These are phyloP conservation scores for Odocoileus hemionus DNA, from an alignment of 2,113 vertebrate species.

Conservation along the genomic window DNA sequence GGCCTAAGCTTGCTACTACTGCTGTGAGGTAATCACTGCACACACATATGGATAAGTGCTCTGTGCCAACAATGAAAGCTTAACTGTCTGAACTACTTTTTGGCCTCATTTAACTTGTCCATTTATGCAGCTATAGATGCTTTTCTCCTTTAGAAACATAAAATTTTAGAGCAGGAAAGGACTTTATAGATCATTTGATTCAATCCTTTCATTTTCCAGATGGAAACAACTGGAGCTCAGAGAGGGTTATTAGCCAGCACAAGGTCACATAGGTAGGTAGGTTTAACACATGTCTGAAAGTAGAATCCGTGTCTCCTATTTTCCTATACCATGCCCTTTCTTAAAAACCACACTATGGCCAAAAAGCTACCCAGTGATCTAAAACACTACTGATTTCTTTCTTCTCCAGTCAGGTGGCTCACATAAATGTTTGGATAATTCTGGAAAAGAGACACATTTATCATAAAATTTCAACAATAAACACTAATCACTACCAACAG, in stretches of 20 bases:
- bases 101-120: slow-evolving; percentile 36
- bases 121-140: slow-evolving; percentile 22
- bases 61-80: background rate
- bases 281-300: background rate
- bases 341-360: background rate
- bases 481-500: background rate
- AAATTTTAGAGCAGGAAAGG: slow-evolving; percentile 52
- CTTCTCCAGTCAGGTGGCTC: background rate
- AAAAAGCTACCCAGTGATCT: background rate
- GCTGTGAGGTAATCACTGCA: background rate
- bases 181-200: slow-evolving; percentile 52
- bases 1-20: background rate
- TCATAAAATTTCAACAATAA: slow-evolving; percentile 11
- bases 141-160: slow-evolving; percentile 47
- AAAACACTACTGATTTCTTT: slow-evolving; percentile 20
- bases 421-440: background rate
- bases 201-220: slow-evolving; percentile 49
- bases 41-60: background rate
- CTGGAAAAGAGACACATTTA: background rate
- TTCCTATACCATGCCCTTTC: background rate
- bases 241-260: slow-evolving; percentile 14
- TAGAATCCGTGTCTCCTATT: background rate
- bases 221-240: slow-evolving; percentile 1
- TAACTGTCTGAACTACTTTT: slow-evolving; percentile 25
- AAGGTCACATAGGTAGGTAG: background rate